Percentiles rank a stretch among this genome's conserved stretches.
phyloP scores from a whole-genome alignment of 2,113 vertebrate genomes.

The Fulmarus glacialis region DNA sequence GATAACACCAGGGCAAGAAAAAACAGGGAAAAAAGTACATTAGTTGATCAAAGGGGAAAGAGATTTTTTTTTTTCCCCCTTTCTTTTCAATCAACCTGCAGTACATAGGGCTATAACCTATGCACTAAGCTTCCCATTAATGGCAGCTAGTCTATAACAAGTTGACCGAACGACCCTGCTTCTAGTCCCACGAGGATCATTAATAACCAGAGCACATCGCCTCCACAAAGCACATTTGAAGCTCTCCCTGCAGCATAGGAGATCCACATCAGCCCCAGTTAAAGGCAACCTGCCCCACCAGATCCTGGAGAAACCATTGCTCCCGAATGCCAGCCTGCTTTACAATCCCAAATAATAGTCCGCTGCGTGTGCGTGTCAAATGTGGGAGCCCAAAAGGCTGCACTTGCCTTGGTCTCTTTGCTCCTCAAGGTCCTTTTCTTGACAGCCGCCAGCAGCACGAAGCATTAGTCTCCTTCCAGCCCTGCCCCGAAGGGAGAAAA shows the following conservation, averaged over 20 bases:
- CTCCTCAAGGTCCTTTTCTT: not conserved
- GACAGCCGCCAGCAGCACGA: not conserved
- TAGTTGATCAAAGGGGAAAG: not conserved
- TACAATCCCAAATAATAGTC: not conserved
- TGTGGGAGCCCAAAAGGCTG: rapidly evolving
- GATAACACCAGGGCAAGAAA: not conserved
- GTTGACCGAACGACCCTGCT: not conserved
- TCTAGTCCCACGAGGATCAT: not conserved
- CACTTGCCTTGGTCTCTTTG: not conserved
- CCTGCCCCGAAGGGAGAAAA: not conserved
- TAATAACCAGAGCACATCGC: not conserved
- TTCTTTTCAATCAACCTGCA: not conserved
- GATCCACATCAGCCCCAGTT: rapidly evolving
- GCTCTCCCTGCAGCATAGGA: rapidly evolving
- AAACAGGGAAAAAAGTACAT: not conserved
- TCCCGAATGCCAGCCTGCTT: not conserved
- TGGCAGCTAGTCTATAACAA: not conserved
- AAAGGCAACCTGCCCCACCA: not conserved
- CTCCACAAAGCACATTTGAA: not conserved
- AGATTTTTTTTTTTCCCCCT: not conserved
- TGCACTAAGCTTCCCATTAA: not conserved
- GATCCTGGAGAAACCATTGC: not conserved
- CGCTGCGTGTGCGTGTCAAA: rapidly evolving
- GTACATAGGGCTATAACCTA: not conserved
- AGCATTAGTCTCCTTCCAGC: not conserved